Percentiles rank a stretch among this genome's conserved stretches.
Evolutionary conservation across 2,888 invertebrate genomes (phyloP).

Genomic region (Phengaris alcon): DNA sequence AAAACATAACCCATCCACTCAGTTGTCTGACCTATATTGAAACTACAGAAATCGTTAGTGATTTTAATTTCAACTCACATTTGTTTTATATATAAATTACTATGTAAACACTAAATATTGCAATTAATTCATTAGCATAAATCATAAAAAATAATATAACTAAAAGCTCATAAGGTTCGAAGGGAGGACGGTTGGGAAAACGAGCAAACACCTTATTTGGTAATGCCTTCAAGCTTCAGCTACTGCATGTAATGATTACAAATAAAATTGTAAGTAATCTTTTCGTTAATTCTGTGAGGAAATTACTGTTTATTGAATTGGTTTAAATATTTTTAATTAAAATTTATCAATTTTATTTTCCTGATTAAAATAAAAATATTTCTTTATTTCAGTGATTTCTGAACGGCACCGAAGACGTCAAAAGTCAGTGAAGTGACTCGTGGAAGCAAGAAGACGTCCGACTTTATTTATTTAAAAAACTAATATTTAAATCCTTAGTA

Average conservation of each 20-base stretch:
- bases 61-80: constrained; percentile 61
- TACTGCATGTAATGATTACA: constrained; percentile 60
- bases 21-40: constrained; percentile 74
- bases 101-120: constrained; percentile 65
- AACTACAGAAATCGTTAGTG: constrained; percentile 54
- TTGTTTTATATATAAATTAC: constrained; percentile 59
- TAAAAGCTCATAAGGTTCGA: constrained; percentile 77
- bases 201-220: constrained; percentile 85
- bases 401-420: neutral
- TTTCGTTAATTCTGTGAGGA: neutral
- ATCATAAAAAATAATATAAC: constrained; percentile 66
- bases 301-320: neutral
- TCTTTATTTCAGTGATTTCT: neutral
- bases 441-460: too few relatives aligned
- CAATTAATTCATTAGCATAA: constrained; percentile 75
- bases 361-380: neutral
- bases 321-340: neutral
- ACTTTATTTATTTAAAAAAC: too few relatives aligned
- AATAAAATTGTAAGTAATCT: constrained; percentile 41
- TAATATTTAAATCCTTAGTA: too few relatives aligned
- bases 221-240: constrained; percentile 81
- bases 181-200: constrained; percentile 81
- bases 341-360: neutral
- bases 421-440: too few relatives aligned
- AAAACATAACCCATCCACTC: constrained; percentile 69